Base-by-base conservation (phyloP, 2,888 invertebrate genomes). In the Patella depressa region DNA sequence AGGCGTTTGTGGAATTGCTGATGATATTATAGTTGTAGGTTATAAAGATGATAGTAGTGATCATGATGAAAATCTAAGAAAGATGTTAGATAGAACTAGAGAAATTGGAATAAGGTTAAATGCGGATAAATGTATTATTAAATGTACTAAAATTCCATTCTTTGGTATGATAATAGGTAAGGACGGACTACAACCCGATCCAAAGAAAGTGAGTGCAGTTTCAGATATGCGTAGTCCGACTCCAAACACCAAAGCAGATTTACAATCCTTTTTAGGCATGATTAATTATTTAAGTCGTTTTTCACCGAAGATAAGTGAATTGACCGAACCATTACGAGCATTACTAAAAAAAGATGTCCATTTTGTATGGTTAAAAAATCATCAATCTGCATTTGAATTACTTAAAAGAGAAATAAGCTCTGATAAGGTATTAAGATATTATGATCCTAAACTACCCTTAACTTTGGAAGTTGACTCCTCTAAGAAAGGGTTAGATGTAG, bases 381-480 rank as follows among this genome's bases (percentile, higher is more conserved):
- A 78, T 45, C 75, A 81, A n/a, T 17, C 12, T 59, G 53, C 73
- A 17, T 79, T 80, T 65, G 53, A 75, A n/a, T 53, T 53, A 53
- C 17, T 80, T 15, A 80, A 82, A 57, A 3, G 57, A 14, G 9
- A 53, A n/a, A 76, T 80, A 15, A 59, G 24, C 14, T n/a, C 45
- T 1, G 34, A 19, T 11, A 55, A 74, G 0, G 57, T 57, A 14
- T 75, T 84, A 17, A 53, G 14, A 53, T 78, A 76, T 57, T 80
- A 71, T 70, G 76, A 80, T 54, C 17, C 75, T 24, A 29, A 24
- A 24, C 78, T 81, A 45, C 71, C 69, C 7, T 24, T 85, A 0
- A 83, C 80, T 45, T 57, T 84, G 0, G 79, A 84, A 53, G 80
- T 81, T 7, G 86, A 87, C 57, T 81, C 84, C 11, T 84, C 82